Base-by-base conservation (phyloP, 2,113 vertebrate genomes). In the Apeltes quadracus region DNA sequence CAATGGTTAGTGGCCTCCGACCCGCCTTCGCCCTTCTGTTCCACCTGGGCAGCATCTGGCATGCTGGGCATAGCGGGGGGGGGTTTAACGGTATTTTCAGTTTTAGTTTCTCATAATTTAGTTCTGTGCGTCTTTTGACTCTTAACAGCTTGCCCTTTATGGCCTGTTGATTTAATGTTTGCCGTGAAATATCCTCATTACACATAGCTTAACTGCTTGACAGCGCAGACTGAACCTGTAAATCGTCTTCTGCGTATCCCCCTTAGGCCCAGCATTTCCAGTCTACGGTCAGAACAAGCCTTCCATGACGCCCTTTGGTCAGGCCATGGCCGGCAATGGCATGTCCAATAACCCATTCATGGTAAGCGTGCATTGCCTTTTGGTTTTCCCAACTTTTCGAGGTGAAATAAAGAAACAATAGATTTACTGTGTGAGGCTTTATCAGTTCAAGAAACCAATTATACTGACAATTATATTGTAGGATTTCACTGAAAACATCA, bases 291-390 rank as follows among this genome's bases (percentile, higher is more conserved):
- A 96, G 81, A 94, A 93, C 90, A 98, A 99, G 91, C 95, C 97
- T 82, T 94, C 96, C 81, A 94, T 97, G 83, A 95, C 93, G 56
- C 94, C 95, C 61, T 99, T 96, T 86, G 95, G 96, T 84, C 97
- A 96, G 92, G 88, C 86, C 3, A 93, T 96, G 88, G 87, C 94
- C 88, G 94, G 94, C 82, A 94, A 95, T 84, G 95, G 94, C 90
- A 93, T 97, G 84, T 93, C 96, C 92, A 97, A 94, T 94, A 99
- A 99, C 88, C 97, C 97, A 62, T 99, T 99, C 88, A 97, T 98
- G 97, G 97, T 98, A 78, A 95, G 95, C 65, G 75, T 69, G 46
- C 18, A 1, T 54, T 38, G 34, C 23, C 43, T 22, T 34, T 13
- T 63, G 7, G 7, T 55, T 75, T 34, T 23, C 20, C 1, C 27